Evolutionary conservation across 2,797 vertebrate genomes (phyloP), one percentile per base, ranked within the genome.

Genomic region (Rhinophrynus dorsalis): DNA sequence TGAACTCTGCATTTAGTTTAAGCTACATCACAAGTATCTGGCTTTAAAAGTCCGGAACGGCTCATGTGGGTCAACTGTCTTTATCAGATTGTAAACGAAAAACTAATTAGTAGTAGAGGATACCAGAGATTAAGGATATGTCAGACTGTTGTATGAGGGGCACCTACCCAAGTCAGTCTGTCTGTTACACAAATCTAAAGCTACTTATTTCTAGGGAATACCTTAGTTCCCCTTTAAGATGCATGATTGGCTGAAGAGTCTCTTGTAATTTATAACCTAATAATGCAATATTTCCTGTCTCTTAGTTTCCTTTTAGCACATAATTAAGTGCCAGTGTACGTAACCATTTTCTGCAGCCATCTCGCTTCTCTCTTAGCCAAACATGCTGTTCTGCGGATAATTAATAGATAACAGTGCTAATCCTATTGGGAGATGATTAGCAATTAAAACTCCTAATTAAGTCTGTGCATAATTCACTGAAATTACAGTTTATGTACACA

Each of bases 391-490:
- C 77, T 74, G 75, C 78, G 76, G 82, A 81, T 86, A 88, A 88
- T 88, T 85, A 88, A 88, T 85, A 86, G 85, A 88, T 83, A 85
- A 82, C 79, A 80, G 74, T 70, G 81, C 74, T 86, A 85, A 86
- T 86, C 85, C 86, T 86, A 80, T 77, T 80, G 85, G 84, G 86
- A 88, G 84, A 86, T 85, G 85, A 88, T 86, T 83, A 86, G 82
- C 86, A 88, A 86, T 88, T 88, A 88, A 85, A 86, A 88, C 84
- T 86, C 81, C 86, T 88, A 86, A 88, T 88, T 88, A 88, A 86
- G 81, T 83, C 84, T 83, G 80, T 80, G 84, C 82, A 84, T 86
- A 86, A 86, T 85, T 88, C 82, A 85, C 83, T 83, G 82, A 82
- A 84, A 82, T 86, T 83, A 82, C 76, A 76, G 80, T 82, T 71